Base-by-base conservation (phyloP, 2,797 vertebrate genomes). In the Cossypha heuglini region DNA sequence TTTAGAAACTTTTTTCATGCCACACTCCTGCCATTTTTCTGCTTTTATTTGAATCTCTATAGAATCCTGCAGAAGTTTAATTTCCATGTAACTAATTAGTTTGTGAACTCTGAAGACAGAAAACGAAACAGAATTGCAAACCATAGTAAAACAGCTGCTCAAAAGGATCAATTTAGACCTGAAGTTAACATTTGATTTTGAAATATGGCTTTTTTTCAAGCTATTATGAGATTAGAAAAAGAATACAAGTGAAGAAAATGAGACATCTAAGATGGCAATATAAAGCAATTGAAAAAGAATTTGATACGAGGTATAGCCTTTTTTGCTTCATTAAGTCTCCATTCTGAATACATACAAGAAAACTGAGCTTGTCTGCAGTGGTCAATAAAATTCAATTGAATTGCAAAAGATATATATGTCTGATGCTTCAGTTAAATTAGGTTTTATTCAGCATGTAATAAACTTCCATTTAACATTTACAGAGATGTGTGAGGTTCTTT, bases 401-500 rank as follows among this genome's bases (percentile, higher is more conserved):
- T 81, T 95, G 40, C 25, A 74, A 64, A 92, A 73, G 90, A 90
- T 90, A 91, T 58, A 55, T 91, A 71, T 74, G 48, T 94, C 72
- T 96, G 72, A 86, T 87, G 84, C 92, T 96, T 97, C 67, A 84
- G 79, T 96, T 96, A 86, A 86, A 86, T 96, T 93, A 88, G 81
- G 55, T 95, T 93, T 90, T 94, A 86, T 96, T 96, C 91, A 86
- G 26, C 68, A 86, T 84, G 88, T 93, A 74, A 49, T 93, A 78
- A 52, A 87, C 54, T 78, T 74, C 46, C 37, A 81, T 92, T 97
- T 96, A 92, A 69, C 62, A 46, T 93, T 89, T 96, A 35, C 42
- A 68, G 64, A 63, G 69, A 83, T 66, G 22, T 52, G 33, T 38
- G 68, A 83, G 78, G 62, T 76, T 61, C 48, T 92, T 93, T 38